Conservation (phyloP, 64 coral and sea anemone genomes). For the Pocillopora damicornis region DNA sequence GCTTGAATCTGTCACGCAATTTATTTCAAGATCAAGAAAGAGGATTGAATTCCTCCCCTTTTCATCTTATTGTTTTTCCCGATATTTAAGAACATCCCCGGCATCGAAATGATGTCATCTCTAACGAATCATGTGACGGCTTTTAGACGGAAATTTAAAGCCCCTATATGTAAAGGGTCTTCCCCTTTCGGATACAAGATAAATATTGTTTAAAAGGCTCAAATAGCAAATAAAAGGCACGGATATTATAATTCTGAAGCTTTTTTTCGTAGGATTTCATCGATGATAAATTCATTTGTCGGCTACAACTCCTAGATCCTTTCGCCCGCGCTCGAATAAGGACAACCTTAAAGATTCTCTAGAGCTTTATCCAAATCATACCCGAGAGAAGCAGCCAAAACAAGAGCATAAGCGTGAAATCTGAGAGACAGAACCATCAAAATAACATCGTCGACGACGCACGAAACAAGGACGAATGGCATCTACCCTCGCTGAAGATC, state of each 20-base stretch:
- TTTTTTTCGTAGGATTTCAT: background rate
- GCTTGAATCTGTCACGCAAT: background rate
- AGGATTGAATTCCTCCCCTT: background rate
- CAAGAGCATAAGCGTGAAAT: background rate
- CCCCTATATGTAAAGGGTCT: background rate
- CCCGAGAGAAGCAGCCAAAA: background rate
- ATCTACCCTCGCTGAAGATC: background rate
- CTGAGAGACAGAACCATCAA: background rate
- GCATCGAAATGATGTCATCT: background rate
- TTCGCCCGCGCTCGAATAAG: background rate
- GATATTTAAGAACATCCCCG: no score
- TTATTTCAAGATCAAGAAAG: background rate
- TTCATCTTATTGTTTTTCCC: background rate
- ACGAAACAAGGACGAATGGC: background rate
- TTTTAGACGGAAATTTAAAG: background rate
- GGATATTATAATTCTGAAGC: background rate
- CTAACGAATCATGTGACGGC: background rate
- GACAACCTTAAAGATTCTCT: no score
- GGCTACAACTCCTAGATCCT: background rate
- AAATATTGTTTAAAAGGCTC: background rate
- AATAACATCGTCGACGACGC: background rate
- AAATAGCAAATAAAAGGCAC: background rate
- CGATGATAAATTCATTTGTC: background rate
- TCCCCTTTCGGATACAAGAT: background rate
- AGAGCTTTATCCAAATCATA: background rate